Percentiles rank a stretch among this genome's conserved stretches.
Conservation (phyloP, 2,113 vertebrate genomes). For the Ariopsis seemanni region DNA sequence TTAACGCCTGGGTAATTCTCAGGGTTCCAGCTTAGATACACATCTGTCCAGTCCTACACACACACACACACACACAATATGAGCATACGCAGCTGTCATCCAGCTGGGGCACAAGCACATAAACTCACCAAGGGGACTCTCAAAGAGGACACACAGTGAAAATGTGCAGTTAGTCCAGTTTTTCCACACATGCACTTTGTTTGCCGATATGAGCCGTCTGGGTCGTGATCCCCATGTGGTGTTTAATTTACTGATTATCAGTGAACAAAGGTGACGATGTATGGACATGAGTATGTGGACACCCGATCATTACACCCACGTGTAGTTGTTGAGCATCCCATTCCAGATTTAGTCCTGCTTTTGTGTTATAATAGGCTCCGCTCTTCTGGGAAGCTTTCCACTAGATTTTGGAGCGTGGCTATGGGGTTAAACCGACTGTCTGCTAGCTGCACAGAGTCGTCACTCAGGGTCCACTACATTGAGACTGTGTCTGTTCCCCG, state of each 20-base stretch:
- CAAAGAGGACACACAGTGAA: neutral
- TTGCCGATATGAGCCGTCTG: neutral
- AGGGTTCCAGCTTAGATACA: constrained; percentile 84
- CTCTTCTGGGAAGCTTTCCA: neutral
- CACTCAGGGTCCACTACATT: too few relatives aligned
- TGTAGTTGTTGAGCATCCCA: neutral
- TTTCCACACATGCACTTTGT: neutral
- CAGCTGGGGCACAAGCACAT: constrained; percentile 21
- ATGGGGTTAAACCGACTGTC: neutral
- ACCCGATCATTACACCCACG: neutral
- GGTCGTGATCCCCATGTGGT: neutral
- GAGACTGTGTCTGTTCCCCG: too few relatives aligned
- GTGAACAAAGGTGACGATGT: neutral
- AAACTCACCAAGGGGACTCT: neutral
- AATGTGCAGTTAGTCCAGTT: neutral
- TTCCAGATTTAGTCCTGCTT: neutral
- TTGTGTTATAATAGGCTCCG: neutral
- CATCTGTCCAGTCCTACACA: constrained; percentile 75
- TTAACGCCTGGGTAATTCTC: constrained; percentile 82
- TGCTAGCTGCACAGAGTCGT: too few relatives aligned
- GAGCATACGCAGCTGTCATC: constrained; percentile 26
- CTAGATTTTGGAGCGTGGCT: neutral
- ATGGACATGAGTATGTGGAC: neutral
- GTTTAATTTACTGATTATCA: neutral
- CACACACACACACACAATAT: constrained; percentile 1